phyloP scores from a whole-genome alignment of 2,113 vertebrate species.

The Ardeotis arabs region DNA sequence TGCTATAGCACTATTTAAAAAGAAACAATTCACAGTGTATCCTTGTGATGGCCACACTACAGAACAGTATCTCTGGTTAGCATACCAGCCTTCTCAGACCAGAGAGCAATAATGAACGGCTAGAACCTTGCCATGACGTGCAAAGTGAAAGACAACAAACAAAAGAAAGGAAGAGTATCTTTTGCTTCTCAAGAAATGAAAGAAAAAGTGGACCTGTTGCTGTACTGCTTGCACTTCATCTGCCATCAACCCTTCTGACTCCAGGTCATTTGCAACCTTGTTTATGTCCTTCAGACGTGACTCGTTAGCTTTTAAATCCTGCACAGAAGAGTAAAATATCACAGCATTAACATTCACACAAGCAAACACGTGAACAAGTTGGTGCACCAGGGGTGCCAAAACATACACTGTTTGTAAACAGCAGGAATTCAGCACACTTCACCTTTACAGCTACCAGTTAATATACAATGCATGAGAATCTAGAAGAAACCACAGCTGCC shows the following conservation, averaged over 20 bases:
- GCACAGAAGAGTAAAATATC: neutral
- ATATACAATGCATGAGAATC: fast-evolving
- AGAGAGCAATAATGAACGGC: neutral
- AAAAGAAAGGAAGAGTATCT: neutral
- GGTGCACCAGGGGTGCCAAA: neutral
- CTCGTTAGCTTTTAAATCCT: slow-evolving; percentile 98
- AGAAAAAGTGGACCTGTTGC: slow-evolving; percentile 80
- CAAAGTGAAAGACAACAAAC: neutral
- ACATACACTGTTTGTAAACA: neutral
- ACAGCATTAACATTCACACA: neutral
- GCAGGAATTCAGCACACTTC: neutral
- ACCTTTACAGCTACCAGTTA: neutral
- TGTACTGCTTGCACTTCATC: slow-evolving; percentile 92
- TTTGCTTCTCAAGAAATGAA: neutral
- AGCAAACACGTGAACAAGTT: neutral
- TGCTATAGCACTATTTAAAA: neutral
- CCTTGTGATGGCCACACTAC: neutral
- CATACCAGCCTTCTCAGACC: neutral
- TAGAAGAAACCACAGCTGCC: neutral
- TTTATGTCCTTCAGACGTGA: slow-evolving; percentile 98
- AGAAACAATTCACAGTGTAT: neutral
- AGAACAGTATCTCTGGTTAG: neutral
- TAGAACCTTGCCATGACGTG: neutral
- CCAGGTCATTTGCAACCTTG: slow-evolving; percentile 93
- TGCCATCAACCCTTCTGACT: slow-evolving; percentile 95